Percentiles rank a stretch among this genome's conserved stretches.
Conservation (phyloP, 1,140 invertebrate species). For the Teleogryllus occipitalis region DNA sequence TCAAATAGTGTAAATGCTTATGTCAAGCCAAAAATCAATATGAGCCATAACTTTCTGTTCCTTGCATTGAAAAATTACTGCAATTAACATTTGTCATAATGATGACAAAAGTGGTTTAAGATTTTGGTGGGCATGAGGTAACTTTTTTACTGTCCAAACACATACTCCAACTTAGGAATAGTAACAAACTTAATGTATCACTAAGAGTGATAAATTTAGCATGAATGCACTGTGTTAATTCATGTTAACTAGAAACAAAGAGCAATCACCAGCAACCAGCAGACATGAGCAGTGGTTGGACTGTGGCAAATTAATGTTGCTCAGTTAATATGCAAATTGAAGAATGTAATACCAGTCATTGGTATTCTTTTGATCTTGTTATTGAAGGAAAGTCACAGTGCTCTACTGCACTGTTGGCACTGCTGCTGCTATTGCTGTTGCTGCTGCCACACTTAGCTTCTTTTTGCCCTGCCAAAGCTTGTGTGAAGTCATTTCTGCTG, state of each 20-base stretch:
- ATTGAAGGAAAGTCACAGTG: background rate
- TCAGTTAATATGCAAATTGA: no score
- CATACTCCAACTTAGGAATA: constrained; percentile 1
- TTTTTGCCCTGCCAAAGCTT: background rate
- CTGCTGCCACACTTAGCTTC: background rate
- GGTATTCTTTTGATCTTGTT: no score
- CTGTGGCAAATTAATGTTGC: background rate
- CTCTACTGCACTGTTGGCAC: no score
- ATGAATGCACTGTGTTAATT: background rate
- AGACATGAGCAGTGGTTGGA: background rate
- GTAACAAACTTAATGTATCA: background rate
- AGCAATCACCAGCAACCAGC: background rate
- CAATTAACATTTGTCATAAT: background rate
- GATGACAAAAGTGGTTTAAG: background rate
- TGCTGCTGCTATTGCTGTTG: no score
- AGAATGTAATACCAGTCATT: no score
- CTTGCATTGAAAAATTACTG: background rate
- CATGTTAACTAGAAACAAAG: background rate
- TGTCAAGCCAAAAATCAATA: background rate
- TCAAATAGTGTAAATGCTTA: background rate
- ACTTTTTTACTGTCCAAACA: constrained; percentile 1
- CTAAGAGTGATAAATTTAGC: background rate
- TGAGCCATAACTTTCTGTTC: background rate
- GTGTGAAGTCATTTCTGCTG: background rate
- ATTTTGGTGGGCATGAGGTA: constrained; percentile 3